Evolutionary conservation across 2,113 vertebrate species (phyloP), one percentile per base, ranked within the genome.

Genomic region (Mesitornis unicolor): DNA sequence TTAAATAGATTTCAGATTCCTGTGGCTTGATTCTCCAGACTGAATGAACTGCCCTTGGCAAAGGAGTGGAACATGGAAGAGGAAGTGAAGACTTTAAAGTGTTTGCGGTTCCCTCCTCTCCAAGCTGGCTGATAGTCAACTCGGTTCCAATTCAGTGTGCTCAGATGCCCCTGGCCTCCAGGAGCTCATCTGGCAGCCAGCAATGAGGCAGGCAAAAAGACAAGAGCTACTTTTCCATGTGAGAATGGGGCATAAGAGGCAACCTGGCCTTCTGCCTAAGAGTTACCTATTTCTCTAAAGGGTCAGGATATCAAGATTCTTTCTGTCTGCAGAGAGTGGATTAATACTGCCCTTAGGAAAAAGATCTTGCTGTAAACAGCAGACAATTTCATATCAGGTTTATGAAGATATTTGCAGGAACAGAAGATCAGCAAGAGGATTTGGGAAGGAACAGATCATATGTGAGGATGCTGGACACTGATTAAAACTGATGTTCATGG

Each of bases 1-100:
- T 96, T 88, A 96, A 95, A 91, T 80, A 74, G 90, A 74, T 87
- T 94, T 70, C 90, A 70, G 47, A 95, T 94, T 97, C 93, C 93
- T 96, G 87, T 85, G 93, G 90, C 75, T 69, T 28, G 92, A 81
- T 91, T 93, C 82, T 68, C 75, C 64, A 51, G 93, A 63, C 71
- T 73, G 74, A 94, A 79, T n/a, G 51, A 84, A 48, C 78, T 91
- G 70, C 68, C 69, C 67, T 83, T 96, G 94, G 93, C 93, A 92
- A 91, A 86, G 21, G 47, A n/a, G 47, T 95, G 67, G 48, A 94
- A 95, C 93, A 88, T 93, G 60, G 82, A 75, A 91, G 86, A 87
- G 94, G 84, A 94, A 96, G 87, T 33, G 38, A 93, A 87, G 51
- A 47, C 38, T 91, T 83, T 96, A 80, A 65, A 91, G 36, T 16